These are phyloP conservation scores for Metallyticus violacea DNA, from an alignment of 2,888 invertebrate genomes.

Conservation along the genomic window DNA sequence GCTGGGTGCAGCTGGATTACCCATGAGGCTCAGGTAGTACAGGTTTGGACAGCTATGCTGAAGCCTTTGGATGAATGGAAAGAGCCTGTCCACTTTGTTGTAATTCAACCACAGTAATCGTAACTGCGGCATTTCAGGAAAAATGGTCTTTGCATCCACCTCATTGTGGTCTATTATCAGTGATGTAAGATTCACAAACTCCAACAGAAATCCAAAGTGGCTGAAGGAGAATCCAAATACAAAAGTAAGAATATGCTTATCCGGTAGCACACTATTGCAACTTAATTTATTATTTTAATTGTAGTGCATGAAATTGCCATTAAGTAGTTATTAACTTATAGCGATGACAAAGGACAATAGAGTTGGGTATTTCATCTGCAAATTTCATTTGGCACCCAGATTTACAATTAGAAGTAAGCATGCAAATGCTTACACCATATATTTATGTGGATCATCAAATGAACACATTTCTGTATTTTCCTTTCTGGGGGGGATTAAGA, in stretches of 20 bases:
- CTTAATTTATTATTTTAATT: too few relatives aligned
- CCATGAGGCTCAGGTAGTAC: conserved; percentile 77
- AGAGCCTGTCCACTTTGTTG: conserved; percentile 57
- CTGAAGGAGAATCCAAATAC: conserved; percentile 49
- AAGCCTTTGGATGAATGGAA: conserved; percentile 70
- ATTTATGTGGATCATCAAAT: too few relatives aligned
- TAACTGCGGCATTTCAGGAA: conserved; percentile 70
- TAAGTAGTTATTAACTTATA: too few relatives aligned
- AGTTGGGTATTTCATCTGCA: too few relatives aligned
- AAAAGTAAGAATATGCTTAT: not conserved
- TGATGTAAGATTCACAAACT: conserved; percentile 70
- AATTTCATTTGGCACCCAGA: too few relatives aligned
- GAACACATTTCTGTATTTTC: too few relatives aligned
- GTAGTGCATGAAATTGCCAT: too few relatives aligned
- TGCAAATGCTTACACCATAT: too few relatives aligned
- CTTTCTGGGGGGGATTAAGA: too few relatives aligned
- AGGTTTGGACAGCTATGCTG: conserved; percentile 70
- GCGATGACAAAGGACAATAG: too few relatives aligned
- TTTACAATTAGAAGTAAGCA: too few relatives aligned
- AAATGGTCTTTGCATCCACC: conserved; percentile 63
- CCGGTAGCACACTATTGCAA: too few relatives aligned
- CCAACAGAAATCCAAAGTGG: conserved; percentile 63
- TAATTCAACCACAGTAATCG: conserved; percentile 71
- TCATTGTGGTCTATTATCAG: conserved; percentile 79
- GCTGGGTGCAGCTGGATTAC: conserved; percentile 77